Conservation (phyloP, 2,888 invertebrate genomes). For the Deilephila porcellus region DNA sequence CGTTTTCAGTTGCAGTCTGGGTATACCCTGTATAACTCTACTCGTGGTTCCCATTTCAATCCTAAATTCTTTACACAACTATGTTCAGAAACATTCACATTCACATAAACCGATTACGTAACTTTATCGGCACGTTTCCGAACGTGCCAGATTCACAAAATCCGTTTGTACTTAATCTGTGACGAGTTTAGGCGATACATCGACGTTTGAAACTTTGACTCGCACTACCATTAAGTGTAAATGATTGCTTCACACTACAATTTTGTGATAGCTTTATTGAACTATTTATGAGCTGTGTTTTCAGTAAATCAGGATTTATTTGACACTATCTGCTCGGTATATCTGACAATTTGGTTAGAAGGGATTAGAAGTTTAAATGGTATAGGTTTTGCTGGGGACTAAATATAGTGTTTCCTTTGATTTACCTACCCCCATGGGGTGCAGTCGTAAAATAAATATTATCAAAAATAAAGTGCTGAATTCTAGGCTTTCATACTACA, state of each 20-base stretch:
- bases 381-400: no score
- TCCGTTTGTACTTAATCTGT: conserved; percentile 6
- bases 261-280: conserved; percentile 2
- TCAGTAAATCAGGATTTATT: conserved; percentile 3
- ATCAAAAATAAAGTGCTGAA: not conserved
- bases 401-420: no score
- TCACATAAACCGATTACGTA: not conserved
- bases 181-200: not conserved
- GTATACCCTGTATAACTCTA: no score
- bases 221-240: not conserved
- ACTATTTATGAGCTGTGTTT: not conserved
- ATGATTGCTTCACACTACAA: not conserved
- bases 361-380: not conserved
- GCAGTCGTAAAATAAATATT: no score
- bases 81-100: not conserved
- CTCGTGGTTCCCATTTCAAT: not conserved
- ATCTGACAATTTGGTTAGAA: not conserved
- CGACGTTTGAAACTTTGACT: conserved; percentile 5
- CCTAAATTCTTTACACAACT: not conserved
- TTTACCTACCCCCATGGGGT: no score
- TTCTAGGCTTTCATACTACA: not conserved
- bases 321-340: not conserved
- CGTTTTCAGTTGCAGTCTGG: no score
- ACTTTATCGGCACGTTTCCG: not conserved
- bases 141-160: conserved; percentile 5